Conservation (phyloP, 1,140 invertebrate genomes). For the Wasmannia auropunctata region DNA sequence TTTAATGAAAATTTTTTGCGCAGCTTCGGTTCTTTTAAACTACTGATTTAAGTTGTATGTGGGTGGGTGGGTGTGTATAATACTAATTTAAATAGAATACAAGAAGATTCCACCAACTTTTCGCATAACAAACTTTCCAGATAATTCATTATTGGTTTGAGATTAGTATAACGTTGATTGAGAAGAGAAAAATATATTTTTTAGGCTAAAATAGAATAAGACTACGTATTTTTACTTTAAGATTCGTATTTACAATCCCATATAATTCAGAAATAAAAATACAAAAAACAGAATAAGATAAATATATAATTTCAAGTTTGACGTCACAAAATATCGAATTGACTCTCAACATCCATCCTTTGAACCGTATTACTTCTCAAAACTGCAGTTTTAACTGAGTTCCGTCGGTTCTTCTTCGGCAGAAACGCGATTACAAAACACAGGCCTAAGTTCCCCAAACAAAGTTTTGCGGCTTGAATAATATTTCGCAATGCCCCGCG, state of each 20-base stretch:
- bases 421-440: constrained; percentile 3
- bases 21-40: not conserved
- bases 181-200: not conserved
- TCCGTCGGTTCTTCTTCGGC: not conserved
- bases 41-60: not conserved
- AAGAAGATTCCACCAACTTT: not conserved
- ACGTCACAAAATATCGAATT: constrained; percentile 10
- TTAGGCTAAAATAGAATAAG: not conserved
- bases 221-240: not conserved
- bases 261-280: not conserved
- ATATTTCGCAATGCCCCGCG: not conserved
- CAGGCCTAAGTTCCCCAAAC: not conserved
- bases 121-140: not conserved
- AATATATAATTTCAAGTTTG: not conserved
- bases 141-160: not conserved
- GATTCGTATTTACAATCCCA: not conserved
- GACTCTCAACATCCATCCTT: not conserved
- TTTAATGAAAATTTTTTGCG: not conserved
- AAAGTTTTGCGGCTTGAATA: constrained; percentile 31
- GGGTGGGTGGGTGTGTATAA: no score
- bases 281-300: not conserved
- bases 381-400: not conserved
- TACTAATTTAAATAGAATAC: not conserved
- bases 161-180: not conserved
- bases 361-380: not conserved